Percentiles rank a stretch among this genome's conserved stretches.
phyloP scores from a whole-genome alignment of 2,888 invertebrate genomes.

The Amphiduros pacificus region DNA sequence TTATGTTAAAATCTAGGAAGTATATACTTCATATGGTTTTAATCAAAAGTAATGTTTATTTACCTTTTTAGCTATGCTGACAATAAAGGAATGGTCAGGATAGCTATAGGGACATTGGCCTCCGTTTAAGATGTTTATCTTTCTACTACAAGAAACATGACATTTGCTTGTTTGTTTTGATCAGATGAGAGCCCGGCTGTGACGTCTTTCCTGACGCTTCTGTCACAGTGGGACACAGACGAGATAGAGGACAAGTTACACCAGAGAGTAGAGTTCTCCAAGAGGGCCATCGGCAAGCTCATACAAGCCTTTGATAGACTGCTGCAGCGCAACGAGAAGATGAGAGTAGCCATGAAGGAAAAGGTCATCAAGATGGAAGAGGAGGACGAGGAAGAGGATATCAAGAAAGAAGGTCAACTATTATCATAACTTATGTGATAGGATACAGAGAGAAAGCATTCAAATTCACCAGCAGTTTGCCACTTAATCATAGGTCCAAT shows the following conservation, averaged over 20 bases:
- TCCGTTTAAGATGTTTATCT: no score
- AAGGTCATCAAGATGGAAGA: constrained; percentile 17
- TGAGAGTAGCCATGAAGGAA: constrained; percentile 74
- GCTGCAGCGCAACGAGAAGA: constrained; percentile 93
- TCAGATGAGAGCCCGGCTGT: constrained; percentile 94
- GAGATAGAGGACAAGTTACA: constrained; percentile 94
- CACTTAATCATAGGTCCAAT: no score
- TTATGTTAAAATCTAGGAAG: no score
- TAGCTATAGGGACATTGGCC: no score
- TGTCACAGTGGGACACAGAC: constrained; percentile 97
- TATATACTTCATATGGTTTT: no score
- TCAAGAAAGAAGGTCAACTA: constrained; percentile 20
- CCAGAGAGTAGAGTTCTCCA: constrained; percentile 91
- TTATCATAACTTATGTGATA: no score
- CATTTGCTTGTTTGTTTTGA: background rate
- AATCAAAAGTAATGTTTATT: no score
- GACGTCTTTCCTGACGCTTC: constrained; percentile 84
- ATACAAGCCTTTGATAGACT: constrained; percentile 94
- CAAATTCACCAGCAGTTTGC: no score
- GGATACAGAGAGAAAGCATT: no score
- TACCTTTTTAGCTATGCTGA: no score
- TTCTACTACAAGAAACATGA: background rate
- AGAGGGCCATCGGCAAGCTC: constrained; percentile 93
- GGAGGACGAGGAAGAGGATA: constrained; percentile 6
- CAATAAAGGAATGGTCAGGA: no score